These are phyloP conservation scores for Brachionus rubens DNA, from an alignment of 1,140 invertebrate genomes.

Conservation along the genomic window DNA sequence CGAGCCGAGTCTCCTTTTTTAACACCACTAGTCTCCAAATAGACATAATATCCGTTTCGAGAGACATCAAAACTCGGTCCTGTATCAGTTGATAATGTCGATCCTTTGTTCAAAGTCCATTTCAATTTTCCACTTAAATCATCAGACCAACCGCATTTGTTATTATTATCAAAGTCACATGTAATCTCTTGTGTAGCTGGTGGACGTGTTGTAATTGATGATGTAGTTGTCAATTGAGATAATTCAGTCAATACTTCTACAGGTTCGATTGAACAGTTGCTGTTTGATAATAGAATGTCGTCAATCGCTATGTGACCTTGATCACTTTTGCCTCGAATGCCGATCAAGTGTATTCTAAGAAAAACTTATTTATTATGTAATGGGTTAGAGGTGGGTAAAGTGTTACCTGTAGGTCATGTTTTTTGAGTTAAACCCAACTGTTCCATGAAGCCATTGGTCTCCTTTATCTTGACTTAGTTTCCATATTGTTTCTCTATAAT, in stretches of 20 bases:
- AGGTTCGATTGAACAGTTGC: slow-evolving; percentile 49
- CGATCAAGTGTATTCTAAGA: not conserved
- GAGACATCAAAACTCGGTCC: slow-evolving; percentile 64
- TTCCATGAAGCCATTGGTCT: slow-evolving; percentile 8
- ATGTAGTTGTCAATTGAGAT: slow-evolving; percentile 47
- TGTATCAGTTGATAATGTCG: slow-evolving; percentile 51
- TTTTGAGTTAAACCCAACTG: slow-evolving; percentile 9
- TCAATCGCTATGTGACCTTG: slow-evolving; percentile 41
- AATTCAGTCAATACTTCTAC: slow-evolving; percentile 50
- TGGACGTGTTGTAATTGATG: slow-evolving; percentile 48
- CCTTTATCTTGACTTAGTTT: slow-evolving; percentile 30
- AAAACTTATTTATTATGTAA: not conserved
- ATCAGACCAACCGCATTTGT: slow-evolving; percentile 59
- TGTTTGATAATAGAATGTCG: not conserved
- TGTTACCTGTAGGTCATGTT: slow-evolving; percentile 24
- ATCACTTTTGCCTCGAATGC: not conserved
- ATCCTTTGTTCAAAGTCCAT: slow-evolving; percentile 51
- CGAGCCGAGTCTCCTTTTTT: slow-evolving; percentile 53
- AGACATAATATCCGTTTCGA: slow-evolving; percentile 57
- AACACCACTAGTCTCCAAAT: slow-evolving; percentile 52
- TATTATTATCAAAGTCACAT: slow-evolving; percentile 57
- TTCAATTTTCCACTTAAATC: slow-evolving; percentile 52
- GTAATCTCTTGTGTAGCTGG: not conserved
- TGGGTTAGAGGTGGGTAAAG: not conserved
- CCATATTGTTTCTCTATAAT: slow-evolving; percentile 16